Percentiles rank a stretch among this genome's conserved stretches.
Evolutionary conservation across 2,113 vertebrate genomes (phyloP).

Genomic region (Ardeotis arabs): DNA sequence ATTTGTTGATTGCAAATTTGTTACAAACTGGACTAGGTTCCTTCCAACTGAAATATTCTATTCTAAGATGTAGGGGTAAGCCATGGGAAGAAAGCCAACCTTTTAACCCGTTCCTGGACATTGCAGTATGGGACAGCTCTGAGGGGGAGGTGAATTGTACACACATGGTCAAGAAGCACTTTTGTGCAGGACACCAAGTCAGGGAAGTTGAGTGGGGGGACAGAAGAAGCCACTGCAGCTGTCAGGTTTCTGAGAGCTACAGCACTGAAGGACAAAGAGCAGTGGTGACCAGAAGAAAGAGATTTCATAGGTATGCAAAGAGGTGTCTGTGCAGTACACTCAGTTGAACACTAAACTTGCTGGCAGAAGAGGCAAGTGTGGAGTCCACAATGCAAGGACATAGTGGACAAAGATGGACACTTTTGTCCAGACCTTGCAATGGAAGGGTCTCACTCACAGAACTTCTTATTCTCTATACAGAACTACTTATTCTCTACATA

Average conservation of each 20-base stretch:
- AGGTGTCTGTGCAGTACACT: background rate
- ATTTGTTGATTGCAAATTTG: background rate
- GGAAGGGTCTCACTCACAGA: background rate
- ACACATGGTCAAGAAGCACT: background rate
- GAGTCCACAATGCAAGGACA: background rate
- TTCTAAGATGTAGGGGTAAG: background rate
- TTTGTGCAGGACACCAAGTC: background rate
- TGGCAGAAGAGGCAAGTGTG: background rate
- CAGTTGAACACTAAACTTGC: background rate
- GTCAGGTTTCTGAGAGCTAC: background rate
- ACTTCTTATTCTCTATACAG: background rate
- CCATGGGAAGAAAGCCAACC: background rate
- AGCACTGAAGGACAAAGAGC: background rate
- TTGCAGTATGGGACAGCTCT: background rate
- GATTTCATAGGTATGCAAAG: background rate
- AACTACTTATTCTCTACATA: background rate
- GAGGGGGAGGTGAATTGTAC: background rate
- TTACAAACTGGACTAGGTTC: background rate
- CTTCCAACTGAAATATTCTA: background rate
- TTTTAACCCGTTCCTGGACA: background rate
- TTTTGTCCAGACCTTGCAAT: background rate
- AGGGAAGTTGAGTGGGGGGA: background rate
- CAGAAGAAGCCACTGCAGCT: background rate
- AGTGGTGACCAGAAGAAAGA: background rate
- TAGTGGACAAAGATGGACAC: background rate